Conservation (phyloP, 2,888 invertebrate species). For the Lepidochrysops patricia region DNA sequence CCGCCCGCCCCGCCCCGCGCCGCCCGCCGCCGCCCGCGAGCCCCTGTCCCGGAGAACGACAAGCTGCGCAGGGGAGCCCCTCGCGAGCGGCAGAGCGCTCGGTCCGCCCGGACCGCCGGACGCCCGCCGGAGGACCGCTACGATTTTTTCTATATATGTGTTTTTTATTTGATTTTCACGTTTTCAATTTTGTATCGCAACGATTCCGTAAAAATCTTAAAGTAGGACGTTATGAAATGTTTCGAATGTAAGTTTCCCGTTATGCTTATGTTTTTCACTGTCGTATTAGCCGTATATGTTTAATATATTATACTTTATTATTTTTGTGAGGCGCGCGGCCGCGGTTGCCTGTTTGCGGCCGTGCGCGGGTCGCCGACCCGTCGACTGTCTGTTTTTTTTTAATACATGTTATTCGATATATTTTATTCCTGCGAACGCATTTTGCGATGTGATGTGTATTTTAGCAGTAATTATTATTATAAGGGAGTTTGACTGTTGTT, state of each 20-base stretch:
- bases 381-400: constrained; percentile 73
- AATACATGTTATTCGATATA: constrained; percentile 80
- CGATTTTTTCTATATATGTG: constrained; percentile 68
- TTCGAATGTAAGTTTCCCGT: constrained; percentile 74
- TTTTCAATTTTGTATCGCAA: constrained; percentile 74
- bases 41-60: constrained; percentile 62
- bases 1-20: constrained; percentile 28
- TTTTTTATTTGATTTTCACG: constrained; percentile 73
- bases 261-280: constrained; percentile 70
- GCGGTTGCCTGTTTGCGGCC: constrained; percentile 71
- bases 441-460: constrained; percentile 81
- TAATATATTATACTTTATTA: constrained; percentile 58
- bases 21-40: constrained; percentile 37
- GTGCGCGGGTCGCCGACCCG: constrained; percentile 54
- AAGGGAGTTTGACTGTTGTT: constrained; percentile 75
- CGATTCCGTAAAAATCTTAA: constrained; percentile 74
- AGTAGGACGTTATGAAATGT: constrained; percentile 76
- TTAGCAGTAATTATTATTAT: constrained; percentile 76
- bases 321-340: constrained; percentile 49
- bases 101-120: constrained; percentile 38
- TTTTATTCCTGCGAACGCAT: constrained; percentile 87
- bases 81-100: constrained; percentile 32
- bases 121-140: constrained; percentile 48
- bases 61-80: constrained; percentile 62
- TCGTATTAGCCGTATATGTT: constrained; percentile 67